A percentile compares a stretch with the other conserved stretches of the same genome.
Conservation (phyloP, 2,888 invertebrate genomes). For the Therioaphis trifolii region DNA sequence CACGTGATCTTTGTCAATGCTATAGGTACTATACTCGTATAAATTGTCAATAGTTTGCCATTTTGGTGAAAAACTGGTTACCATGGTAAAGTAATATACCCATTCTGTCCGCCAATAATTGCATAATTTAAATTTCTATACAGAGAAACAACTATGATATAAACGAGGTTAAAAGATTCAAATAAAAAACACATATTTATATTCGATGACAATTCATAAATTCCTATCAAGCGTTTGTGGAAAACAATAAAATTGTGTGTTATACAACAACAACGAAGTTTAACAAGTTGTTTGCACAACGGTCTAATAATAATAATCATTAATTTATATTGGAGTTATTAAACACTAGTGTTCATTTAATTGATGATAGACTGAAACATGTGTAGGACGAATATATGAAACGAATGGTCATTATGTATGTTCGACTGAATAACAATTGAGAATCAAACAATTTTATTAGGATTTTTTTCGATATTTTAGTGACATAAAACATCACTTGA, state of each 20-base stretch:
- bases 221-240: neutral
- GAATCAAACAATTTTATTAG: no score
- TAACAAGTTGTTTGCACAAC: neutral
- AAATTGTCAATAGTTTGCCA: neutral
- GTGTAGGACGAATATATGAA: no score
- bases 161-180: neutral
- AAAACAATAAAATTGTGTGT: slow-evolving; percentile 10
- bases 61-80: neutral
- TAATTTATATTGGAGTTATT: neutral
- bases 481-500: no score
- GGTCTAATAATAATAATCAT: neutral
- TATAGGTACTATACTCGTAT: neutral
- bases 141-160: neutral
- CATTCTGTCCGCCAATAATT: neutral
- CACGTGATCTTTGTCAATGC: neutral
- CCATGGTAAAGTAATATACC: neutral
- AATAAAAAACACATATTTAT: neutral
- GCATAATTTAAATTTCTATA: neutral
- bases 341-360: no score
- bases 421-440: no score
- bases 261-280: neutral
- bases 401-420: no score
- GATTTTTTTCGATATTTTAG: no score
- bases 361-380: no score
- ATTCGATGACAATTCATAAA: neutral